Base-by-base conservation (phyloP, 2,888 invertebrate species). In the Coecobrya sp. region DNA sequence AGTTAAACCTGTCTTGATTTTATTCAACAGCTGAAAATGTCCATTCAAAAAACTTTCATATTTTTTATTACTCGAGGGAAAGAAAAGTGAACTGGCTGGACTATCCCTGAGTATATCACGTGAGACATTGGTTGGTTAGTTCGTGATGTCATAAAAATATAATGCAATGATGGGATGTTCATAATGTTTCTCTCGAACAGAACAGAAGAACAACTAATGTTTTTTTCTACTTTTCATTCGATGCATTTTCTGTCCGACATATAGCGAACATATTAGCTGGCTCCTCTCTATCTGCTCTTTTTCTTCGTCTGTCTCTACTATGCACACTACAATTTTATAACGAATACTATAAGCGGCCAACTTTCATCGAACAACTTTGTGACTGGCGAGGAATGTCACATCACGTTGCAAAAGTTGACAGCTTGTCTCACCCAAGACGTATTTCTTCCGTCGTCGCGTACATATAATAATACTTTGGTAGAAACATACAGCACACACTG, bases 351-450 rank as follows among this genome's bases (percentile, higher is more conserved):
- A 1, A 70, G 19, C 42, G 4, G 62, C 84, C 36, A 81, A 81
- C 81, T 84, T 84, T 86, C 52, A 27, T 62, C 59, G 42, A 84
- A 73, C 70, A 90, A 90, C 76, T 91, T 86, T 86, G 42, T 91
- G 86, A 86, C 79, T 2, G 91, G 82, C 22, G 25, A 70, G 42
- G 91, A 91, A 86, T 91, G 91, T 91, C 91, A 91, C 91, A 91
- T 91, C 86, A 86, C 91, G 86, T 91, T 86, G 81, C 79, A 30
- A 76, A 86, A 86, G 86, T 91, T 91, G 91, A 91, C 91, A 91
- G 91, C 81, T 86, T 91, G 91, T 91, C 91, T 86, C 27, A 30
- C 52, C 13, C 36, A 91, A 91, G 91, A 91, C 86, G 65, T 91
- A 91, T 91, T 91, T 91, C 91, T 91, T 91, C 91, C 89, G 70